Conservation (phyloP, 2,797 vertebrate genomes). For the Loriculus beryllinus region DNA sequence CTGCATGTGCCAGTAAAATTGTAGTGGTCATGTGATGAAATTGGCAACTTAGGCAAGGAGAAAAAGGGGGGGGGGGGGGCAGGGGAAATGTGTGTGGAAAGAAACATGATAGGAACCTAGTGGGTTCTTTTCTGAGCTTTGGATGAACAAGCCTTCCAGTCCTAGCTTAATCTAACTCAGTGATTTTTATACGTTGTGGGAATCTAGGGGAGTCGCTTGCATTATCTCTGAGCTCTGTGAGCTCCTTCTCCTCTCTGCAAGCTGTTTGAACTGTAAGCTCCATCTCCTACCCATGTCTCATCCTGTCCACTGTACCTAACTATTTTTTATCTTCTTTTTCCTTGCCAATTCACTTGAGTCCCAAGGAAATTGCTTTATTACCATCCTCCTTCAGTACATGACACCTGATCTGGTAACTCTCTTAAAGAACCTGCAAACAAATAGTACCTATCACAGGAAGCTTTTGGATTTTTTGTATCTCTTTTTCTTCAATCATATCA, state of each 20-base stretch:
- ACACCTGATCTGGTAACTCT: not conserved
- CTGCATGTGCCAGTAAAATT: not conserved
- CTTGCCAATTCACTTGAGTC: not conserved
- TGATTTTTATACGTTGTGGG: not conserved
- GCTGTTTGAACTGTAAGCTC: not conserved
- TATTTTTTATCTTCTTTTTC: not conserved
- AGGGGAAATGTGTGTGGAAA: not conserved
- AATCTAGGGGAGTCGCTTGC: not conserved
- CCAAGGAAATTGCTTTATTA: not conserved
- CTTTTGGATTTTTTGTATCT: not conserved
- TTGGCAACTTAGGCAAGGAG: not conserved
- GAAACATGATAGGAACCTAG: not conserved
- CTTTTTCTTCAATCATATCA: not conserved
- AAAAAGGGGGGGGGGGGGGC: not conserved
- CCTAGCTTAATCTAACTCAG: not conserved
- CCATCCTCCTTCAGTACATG: not conserved
- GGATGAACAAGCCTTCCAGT: not conserved
- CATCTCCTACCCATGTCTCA: not conserved
- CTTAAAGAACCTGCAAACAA: not conserved
- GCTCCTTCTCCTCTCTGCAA: not conserved
- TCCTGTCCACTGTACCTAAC: not conserved
- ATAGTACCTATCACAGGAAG: not conserved
- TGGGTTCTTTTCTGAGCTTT: not conserved
- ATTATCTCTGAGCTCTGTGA: not conserved
- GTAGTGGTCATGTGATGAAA: not conserved